Evolutionary conservation across 1,140 invertebrate species (phyloP), one percentile per base, ranked within the genome.

Genomic region (Belonocnema kinseyi): DNA sequence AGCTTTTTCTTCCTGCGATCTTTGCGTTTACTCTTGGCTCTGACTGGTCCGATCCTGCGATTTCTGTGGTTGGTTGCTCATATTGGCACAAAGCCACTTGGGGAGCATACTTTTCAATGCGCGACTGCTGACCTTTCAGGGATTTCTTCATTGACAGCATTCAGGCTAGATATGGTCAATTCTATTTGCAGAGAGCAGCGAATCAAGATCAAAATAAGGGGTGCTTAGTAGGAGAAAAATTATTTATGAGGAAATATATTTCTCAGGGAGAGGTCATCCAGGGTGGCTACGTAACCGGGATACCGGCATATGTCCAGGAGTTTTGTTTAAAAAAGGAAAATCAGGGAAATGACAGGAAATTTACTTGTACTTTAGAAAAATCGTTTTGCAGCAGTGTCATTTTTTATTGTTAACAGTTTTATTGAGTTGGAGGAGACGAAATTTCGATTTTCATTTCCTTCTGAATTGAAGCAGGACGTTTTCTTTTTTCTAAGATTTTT

Each of bases 41-140:
- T 76, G 72, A 78, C 76, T 76, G 61, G 50, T 72, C 76, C 70
- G 61, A 76, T 78, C 74, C 71, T 58, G 74, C 75, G 79, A 83
- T 82, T 81, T 80, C 70, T 12, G 53, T 46, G 73, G 73, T 16
- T n/a, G 16, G 19, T 77, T 71, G 70, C 73, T 77, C 75, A 79
- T 75, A 79, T 82, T 88, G 84, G 85, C 85, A 73, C 73, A 50
- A 50, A 79, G 84, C 86, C 85, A 83, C 50, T 61, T 52, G 51
- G 72, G 61, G 72, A 79, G 76, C 80, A 75, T 77, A 80, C 80
- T 80, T 78, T 79, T 76, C 40, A 78, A 75, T 77, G 80, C 73
- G 79, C 82, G 76, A 81, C 77, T 81, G 85, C 85, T 86, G 85
- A 88, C 85, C 85, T 86, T 86, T 85, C 79, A 74, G 53, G 72